Base-by-base conservation (phyloP, 2,888 invertebrate genomes). In the Dasysyrphus albostriatus region DNA sequence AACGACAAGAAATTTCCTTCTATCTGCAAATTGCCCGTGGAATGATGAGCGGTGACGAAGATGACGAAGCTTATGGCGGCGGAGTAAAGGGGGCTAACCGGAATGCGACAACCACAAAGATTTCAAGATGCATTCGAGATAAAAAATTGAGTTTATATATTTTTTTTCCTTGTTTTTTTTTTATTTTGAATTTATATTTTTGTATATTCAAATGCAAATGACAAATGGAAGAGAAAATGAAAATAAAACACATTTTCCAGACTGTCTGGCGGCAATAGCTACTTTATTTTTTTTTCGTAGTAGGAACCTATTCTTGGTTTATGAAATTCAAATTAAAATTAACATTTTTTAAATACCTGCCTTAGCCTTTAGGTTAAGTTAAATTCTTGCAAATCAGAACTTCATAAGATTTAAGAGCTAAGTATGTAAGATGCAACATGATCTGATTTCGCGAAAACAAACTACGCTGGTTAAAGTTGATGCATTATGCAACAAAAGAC, bases 231-330 rank as follows among this genome's bases (percentile, higher is more conserved):
- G 37, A 37, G 61, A 70, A 79, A 79, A 79, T 56, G 47, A 74
- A 78, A 83, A 83, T 78, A 83, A 87, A 87, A 87, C 65, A 85
- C 69, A 74, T 34, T 78, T 73, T 78, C 44, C 54, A 87, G 87
- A 87, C 87, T 79, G 82, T 87, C 87, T 87, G 87, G 78, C 83
- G 78, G 75, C 77, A 56, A 54, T 67, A 9, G 0, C 1, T n/a
- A 16, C 7, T 42, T 42, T 61, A n/a, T 44, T 63, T 29, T n/a
- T n/a, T n/a, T n/a, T n/a, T n/a, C n/a, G n/a, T n/a, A n/a, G n/a
- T n/a, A n/a, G n/a, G n/a, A n/a, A n/a, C n/a, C n/a, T n/a, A n/a
- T n/a, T n/a, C n/a, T 44, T 44, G n/a, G 7, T 19, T 16, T 49
- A 16, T 49, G 8, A n/a, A n/a, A n/a, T n/a, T n/a, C n/a, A 34